phyloP scores from a whole-genome alignment of 2,797 vertebrate genomes.

The Phylloscopus collybita region DNA sequence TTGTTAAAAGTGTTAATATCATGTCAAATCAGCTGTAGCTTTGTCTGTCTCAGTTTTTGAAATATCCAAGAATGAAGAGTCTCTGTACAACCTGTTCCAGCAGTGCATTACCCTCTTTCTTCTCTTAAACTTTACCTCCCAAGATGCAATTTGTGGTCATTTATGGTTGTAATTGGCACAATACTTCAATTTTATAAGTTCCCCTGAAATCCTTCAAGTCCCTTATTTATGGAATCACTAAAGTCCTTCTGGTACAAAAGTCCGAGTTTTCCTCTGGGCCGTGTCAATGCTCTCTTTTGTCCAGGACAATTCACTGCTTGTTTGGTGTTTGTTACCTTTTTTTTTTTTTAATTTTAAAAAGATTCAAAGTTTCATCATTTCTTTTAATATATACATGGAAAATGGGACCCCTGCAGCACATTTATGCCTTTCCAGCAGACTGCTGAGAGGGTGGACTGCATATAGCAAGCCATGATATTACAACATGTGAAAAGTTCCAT shows the following conservation, averaged over 20 bases:
- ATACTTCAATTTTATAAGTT: not conserved
- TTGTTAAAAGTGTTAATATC: not conserved
- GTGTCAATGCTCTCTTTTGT: not conserved
- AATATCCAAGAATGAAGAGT: not conserved
- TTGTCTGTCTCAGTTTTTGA: not conserved
- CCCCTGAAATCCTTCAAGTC: not conserved
- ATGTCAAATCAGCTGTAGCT: not conserved
- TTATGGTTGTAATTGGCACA: not conserved
- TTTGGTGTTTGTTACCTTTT: not conserved
- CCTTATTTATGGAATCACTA: not conserved
- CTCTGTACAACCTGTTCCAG: not conserved
- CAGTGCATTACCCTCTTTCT: not conserved
- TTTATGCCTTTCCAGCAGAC: not conserved
- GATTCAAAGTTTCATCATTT: not conserved
- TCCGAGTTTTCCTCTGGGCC: not conserved
- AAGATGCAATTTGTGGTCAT: not conserved
- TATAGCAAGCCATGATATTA: rapidly evolving
- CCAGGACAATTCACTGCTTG: not conserved
- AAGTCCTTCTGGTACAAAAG: not conserved
- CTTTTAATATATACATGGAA: not conserved
- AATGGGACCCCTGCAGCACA: not conserved
- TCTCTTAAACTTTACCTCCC: not conserved
- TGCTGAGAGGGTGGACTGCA: not conserved
- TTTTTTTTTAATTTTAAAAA: not conserved
- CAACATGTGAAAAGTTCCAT: not conserved